phyloP scores from a whole-genome alignment of 2,888 invertebrate genomes.

The Vannuccia rotundouncinata region DNA sequence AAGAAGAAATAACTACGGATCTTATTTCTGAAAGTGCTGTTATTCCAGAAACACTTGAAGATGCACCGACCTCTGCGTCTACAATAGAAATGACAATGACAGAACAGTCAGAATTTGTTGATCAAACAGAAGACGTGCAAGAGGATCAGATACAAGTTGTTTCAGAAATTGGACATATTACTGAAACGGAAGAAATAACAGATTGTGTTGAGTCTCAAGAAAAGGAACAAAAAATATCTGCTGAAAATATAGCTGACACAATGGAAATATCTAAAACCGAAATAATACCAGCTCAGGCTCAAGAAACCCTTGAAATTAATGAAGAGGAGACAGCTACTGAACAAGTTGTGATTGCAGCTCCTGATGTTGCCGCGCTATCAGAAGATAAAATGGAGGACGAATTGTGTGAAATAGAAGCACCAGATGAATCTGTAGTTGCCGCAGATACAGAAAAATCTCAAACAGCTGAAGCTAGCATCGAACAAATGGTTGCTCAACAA shows the following conservation, averaged over 20 bases:
- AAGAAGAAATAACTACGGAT: constrained; percentile 2
- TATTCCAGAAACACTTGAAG: constrained; percentile 3
- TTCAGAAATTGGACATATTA: neutral
- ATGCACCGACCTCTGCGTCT: neutral
- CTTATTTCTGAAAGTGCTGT: neutral
- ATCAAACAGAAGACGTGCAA: neutral
- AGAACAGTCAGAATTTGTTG: neutral
- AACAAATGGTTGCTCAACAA: neutral
- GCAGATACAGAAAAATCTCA: neutral
- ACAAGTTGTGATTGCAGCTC: neutral
- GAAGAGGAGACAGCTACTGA: neutral
- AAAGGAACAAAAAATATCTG: neutral
- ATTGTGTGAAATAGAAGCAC: neutral
- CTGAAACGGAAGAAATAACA: neutral
- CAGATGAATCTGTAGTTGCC: neutral
- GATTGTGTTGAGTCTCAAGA: neutral
- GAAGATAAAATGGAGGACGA: neutral
- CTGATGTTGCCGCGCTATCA: neutral
- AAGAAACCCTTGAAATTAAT: neutral
- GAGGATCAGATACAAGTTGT: neutral
- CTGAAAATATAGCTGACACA: neutral
- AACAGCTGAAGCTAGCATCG: neutral
- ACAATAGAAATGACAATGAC: neutral
- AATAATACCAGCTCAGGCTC: neutral
- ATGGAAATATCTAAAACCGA: neutral